These are phyloP conservation scores for Trachemys scripta DNA, from an alignment of 2,113 vertebrate genomes.

Conservation along the genomic window DNA sequence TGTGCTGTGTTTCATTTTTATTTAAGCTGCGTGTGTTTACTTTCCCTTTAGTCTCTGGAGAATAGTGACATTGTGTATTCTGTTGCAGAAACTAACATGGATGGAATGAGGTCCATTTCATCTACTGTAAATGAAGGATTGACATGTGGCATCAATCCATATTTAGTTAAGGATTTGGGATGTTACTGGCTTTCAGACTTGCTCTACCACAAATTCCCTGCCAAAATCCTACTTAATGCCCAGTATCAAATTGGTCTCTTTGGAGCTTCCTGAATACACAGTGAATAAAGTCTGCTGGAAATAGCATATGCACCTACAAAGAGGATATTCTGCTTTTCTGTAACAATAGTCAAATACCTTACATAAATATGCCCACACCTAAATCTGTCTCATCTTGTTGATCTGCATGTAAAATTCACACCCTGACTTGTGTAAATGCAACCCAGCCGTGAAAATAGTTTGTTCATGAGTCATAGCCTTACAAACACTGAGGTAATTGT, in stretches of 20 bases:
- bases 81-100: not conserved
- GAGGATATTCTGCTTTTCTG: constrained; percentile 34
- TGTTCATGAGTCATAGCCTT: constrained; percentile 78
- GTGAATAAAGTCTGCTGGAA: constrained; percentile 51
- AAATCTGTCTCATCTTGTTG: constrained; percentile 81
- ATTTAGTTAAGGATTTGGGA: constrained; percentile 72
- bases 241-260: constrained; percentile 47
- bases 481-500: constrained; percentile 73
- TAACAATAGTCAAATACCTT: constrained; percentile 68
- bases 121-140: constrained; percentile 54
- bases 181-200: constrained; percentile 56
- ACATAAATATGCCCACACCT: constrained; percentile 78
- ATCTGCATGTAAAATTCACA: constrained; percentile 81
- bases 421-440: constrained; percentile 72
- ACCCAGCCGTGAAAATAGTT: constrained; percentile 73
- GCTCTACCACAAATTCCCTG: constrained; percentile 18
- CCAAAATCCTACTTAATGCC: constrained; percentile 57
- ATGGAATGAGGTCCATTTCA: constrained; percentile 23
- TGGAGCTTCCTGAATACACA: constrained; percentile 62
- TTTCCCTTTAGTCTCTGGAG: constrained; percentile 10
- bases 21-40: not conserved
- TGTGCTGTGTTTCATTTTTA: not conserved
- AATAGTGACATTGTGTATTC: constrained; percentile 7
- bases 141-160: constrained; percentile 44
- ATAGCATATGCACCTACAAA: constrained; percentile 18